phyloP scores from a whole-genome alignment of 2,113 vertebrate species.

The Cavia porcellus region DNA sequence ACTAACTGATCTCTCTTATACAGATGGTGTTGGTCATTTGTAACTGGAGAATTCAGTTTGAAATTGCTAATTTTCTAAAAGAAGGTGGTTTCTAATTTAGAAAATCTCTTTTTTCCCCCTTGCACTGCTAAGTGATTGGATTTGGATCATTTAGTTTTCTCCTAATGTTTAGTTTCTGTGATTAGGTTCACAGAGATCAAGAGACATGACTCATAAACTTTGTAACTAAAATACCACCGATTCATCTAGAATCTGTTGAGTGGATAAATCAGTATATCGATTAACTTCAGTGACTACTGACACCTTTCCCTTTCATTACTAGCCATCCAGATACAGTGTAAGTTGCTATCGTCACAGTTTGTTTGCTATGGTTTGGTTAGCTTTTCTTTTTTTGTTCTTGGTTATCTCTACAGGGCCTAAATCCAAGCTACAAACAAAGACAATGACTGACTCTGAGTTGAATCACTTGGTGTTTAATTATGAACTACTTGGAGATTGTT shows the following conservation, averaged over 20 bases:
- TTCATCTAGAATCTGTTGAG: constrained; percentile 58
- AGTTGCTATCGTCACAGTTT: neutral
- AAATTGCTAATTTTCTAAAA: constrained; percentile 52
- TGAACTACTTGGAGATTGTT: constrained; percentile 77
- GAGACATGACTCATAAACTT: constrained; percentile 63
- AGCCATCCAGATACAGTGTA: constrained; percentile 6
- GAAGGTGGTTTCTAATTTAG: constrained; percentile 31
- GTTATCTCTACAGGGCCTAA: constrained; percentile 35
- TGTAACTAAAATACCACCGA: constrained; percentile 42
- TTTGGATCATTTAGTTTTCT: constrained; percentile 34
- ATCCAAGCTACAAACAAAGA: constrained; percentile 64
- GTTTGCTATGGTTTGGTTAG: constrained; percentile 22
- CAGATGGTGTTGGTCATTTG: constrained; percentile 19
- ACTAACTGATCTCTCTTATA: neutral
- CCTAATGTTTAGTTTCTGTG: constrained; percentile 11
- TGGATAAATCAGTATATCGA: constrained; percentile 60
- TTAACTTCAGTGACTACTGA: constrained; percentile 48
- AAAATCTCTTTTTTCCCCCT: neutral
- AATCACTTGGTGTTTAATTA: constrained; percentile 80
- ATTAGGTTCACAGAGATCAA: constrained; percentile 58
- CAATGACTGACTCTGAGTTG: constrained; percentile 58
- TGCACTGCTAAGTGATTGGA: constrained; percentile 15
- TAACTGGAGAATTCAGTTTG: neutral
- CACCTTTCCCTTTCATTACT: constrained; percentile 19
- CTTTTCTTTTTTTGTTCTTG: neutral